Base-by-base conservation (phyloP, 2,888 invertebrate genomes). In the Hoplodrina blanda region DNA sequence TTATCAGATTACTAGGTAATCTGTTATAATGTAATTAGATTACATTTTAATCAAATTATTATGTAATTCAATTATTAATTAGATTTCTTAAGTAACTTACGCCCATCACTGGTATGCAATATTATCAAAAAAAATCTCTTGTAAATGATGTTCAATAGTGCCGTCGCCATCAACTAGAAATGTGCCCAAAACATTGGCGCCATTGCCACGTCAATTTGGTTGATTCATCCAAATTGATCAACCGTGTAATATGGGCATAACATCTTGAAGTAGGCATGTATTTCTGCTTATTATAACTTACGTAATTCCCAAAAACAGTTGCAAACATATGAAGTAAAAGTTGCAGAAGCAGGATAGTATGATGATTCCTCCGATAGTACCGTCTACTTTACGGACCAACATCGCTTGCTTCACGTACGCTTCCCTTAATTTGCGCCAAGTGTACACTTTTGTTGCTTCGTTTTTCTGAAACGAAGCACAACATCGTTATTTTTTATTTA, bases 301-400 rank as follows among this genome's bases (percentile, higher is more conserved):
- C 78, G 78, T 78, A 4, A 78, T 80, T 4, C 62, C 62, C 50
- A 78, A 17, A 54, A 97, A 97, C 13, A 98, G 92, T 82, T 97
- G 97, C 65, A 97, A 95, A 74, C 97, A 97, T 71, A 97, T 97
- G 85, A 97, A 97, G 86, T 97, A 97, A 78, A 97, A 96, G 86
- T 97, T 97, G 79, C 96, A 97, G 11, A 96, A 95, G 76, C 97
- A 97, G 0, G 97, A 97, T 0, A 97, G 87, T 0, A 97, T 85
- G 6, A 76, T 66, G 8, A 70, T 62, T 13, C 78, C 80, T 1
- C 78, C 78, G 2, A 78, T 50, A 0, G 65, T 91, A 0, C 92
- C 89, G 82, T 98, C 97, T 65, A 97, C 94, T 7, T 92, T 93
- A 56, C 95, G 92, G 0, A 97, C 96, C 19, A 98, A 88, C 69